A percentile compares a stretch with the other conserved stretches of the same genome.
phyloP scores from a whole-genome alignment of 2,888 invertebrate species.

The Eubasilissa splendida region DNA sequence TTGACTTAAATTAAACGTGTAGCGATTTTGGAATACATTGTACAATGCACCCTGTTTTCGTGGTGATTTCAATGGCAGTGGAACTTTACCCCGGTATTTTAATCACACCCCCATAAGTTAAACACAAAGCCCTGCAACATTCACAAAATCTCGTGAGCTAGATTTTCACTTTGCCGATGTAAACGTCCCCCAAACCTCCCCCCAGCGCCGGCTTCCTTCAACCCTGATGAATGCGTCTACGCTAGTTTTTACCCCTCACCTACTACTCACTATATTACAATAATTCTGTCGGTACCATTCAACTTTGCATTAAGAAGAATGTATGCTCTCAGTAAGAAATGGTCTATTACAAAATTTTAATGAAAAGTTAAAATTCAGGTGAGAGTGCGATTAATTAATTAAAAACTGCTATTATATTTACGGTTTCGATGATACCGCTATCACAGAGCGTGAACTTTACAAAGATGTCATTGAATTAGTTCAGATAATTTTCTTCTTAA shows the following conservation, averaged over 20 bases:
- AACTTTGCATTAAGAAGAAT: constrained; percentile 13
- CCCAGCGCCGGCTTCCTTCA: constrained; percentile 23
- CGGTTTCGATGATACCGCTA: too few species aligned
- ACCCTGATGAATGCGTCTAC: constrained; percentile 54
- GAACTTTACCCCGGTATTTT: constrained; percentile 23
- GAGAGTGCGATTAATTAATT: too few species aligned
- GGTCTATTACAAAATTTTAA: too few species aligned
- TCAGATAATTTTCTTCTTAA: too few species aligned
- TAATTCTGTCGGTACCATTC: constrained; percentile 6
- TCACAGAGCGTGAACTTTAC: too few species aligned
- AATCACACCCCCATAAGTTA: constrained; percentile 37
- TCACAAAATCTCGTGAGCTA: constrained; percentile 10
- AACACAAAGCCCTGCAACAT: constrained; percentile 32
- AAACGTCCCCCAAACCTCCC: not conserved
- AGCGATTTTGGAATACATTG: too few species aligned
- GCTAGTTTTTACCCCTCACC: constrained; percentile 19
- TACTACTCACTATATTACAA: not conserved
- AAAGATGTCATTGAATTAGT: too few species aligned
- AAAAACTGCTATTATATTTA: too few species aligned
- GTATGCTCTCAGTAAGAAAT: too few species aligned
- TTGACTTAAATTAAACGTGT: too few species aligned
- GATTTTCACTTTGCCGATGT: constrained; percentile 30
- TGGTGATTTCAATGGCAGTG: constrained; percentile 1
- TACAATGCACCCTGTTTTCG: constrained; percentile 6
- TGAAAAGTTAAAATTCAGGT: too few species aligned